These are phyloP conservation scores for Ciconia maguari DNA, from an alignment of 2,113 vertebrate species.

Conservation along the genomic window DNA sequence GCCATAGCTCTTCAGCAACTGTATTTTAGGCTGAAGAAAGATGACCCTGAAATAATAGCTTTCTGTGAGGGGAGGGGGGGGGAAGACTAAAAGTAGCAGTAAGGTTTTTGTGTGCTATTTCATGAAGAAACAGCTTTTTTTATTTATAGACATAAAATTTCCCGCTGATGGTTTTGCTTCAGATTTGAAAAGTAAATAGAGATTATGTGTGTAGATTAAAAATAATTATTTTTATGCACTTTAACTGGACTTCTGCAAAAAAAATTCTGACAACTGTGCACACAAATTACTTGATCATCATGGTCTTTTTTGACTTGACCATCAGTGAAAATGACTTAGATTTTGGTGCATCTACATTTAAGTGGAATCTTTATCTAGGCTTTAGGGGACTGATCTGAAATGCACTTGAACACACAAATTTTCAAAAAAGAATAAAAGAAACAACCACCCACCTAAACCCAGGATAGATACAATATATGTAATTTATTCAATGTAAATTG, in stretches of 20 bases:
- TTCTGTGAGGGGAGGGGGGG: not conserved
- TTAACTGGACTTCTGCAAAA: not conserved
- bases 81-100: not conserved
- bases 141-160: not conserved
- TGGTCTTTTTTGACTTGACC: not conserved
- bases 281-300: not conserved
- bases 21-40: not conserved
- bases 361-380: not conserved
- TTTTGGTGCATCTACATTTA: not conserved
- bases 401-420: not conserved
- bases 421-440: not conserved
- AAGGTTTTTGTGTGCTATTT: not conserved
- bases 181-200: not conserved
- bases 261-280: not conserved
- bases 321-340: not conserved
- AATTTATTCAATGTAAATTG: not conserved
- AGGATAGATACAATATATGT: not conserved
- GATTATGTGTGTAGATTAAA: not conserved
- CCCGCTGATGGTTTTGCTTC: not conserved
- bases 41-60: not conserved
- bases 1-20: not conserved
- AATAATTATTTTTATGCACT: not conserved
- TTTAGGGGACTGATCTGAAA: not conserved
- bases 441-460: not conserved
- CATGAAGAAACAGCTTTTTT: not conserved